Evolutionary conservation across 2,888 invertebrate species (phyloP), one percentile per base, ranked within the genome.

Genomic region (Azorinus chamasolen): DNA sequence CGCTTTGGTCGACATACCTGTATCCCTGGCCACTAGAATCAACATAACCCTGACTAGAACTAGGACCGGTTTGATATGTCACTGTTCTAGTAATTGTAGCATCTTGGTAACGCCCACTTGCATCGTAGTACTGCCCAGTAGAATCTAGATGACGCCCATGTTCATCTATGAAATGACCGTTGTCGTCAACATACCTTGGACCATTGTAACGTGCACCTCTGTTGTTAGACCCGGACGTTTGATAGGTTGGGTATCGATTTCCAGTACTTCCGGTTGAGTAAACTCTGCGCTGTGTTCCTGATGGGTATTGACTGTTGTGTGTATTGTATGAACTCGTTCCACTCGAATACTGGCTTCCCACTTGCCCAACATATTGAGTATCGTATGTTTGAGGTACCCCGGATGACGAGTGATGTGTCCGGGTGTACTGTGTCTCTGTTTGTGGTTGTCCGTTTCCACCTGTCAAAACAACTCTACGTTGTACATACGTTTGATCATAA

Each of bases 91-190:
- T 72, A 22, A 59, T 57, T 1, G 37, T 48, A 0, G 71, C 71
- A 25, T 77, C 68, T 5, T 50, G 41, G 41, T 68, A 63, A 2
- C 77, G 46, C 0, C 77, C 71, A 55, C 68, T 77, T 18, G 51
- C 27, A 51, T 77, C 77, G 43, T 72, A 77, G 43, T 71, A 77
- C 10, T 66, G 61, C 5, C 76, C 76, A 3, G 71, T 71, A n/a
- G 76, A 66, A 54, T 77, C 76, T 24, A 77, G 59, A 54, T 63
- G 71, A 8, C 77, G 71, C 2, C 71, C 77, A 20, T 72, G 51
- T 8, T 66, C 71, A 32, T 77, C 77, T 12, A 77, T 54, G 39
- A 68, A 68, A 32, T 72, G 71, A 25, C 77, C 77, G n/a, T 63
- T 68, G 24, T 43, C 72, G 46, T 77, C 77, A 5, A 63, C 37